A percentile compares a stretch with the other conserved stretches of the same genome.
These are phyloP conservation scores for Hermatobates lingyangjiaoensis DNA, from an alignment of 1,140 invertebrate genomes.

Conservation along the genomic window DNA sequence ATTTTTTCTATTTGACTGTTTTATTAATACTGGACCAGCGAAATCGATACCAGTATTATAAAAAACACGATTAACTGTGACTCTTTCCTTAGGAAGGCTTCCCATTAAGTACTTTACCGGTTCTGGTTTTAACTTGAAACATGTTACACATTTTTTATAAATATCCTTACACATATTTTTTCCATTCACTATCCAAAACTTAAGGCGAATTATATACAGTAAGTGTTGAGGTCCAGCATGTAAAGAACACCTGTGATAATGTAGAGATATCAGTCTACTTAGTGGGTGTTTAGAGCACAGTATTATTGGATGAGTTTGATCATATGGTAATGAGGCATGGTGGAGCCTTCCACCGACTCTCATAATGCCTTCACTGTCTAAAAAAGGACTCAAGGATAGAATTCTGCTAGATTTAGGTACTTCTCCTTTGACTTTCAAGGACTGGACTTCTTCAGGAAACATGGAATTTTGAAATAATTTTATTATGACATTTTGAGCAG, in stretches of 20 bases:
- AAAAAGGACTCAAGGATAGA: neutral
- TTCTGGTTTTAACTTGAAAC: neutral
- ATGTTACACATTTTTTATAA: neutral
- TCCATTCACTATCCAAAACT: neutral
- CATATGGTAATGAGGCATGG: neutral
- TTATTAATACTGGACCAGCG: slow-evolving; percentile 13
- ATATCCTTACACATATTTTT: neutral
- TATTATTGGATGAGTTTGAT: neutral
- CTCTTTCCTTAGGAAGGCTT: slow-evolving; percentile 7
- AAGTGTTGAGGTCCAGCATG: neutral
- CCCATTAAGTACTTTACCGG: neutral
- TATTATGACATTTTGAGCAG: no score
- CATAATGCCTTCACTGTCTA: neutral
- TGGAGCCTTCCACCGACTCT: neutral
- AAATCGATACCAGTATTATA: slow-evolving; percentile 19
- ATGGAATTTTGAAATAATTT: no score
- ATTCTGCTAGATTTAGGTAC: neutral
- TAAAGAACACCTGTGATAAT: neutral
- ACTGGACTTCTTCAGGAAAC: neutral
- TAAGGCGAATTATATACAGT: neutral
- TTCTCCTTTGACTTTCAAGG: neutral
- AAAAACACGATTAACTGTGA: slow-evolving; percentile 25
- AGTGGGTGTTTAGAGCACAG: neutral
- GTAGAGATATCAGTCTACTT: neutral
- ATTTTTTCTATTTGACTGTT: neutral